Conservation (phyloP, 2,113 vertebrate species). For the Protomyctophum bolini region DNA sequence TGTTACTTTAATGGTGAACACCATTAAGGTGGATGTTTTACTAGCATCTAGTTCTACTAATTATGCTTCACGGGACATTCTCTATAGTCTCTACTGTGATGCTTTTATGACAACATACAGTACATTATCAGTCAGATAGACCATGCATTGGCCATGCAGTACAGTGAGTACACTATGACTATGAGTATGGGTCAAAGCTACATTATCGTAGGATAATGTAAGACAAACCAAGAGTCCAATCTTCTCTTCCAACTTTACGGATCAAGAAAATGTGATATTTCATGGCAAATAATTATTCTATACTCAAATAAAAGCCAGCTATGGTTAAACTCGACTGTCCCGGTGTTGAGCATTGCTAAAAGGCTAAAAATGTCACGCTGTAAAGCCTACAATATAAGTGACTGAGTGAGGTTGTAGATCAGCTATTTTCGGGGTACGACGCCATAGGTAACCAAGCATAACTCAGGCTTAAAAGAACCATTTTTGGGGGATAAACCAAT, state of each 20-base stretch:
- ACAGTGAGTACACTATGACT: background rate
- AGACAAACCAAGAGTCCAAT: conserved; percentile 37
- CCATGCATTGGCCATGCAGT: conserved; percentile 6
- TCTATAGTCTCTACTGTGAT: too few species aligned
- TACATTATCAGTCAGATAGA: background rate
- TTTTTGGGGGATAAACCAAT: background rate
- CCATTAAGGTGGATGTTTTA: background rate
- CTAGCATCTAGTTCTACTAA: too few species aligned
- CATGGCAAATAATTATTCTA: conserved; percentile 1
- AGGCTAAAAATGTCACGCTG: too few species aligned
- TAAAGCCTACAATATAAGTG: too few species aligned
- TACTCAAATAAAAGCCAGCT: background rate
- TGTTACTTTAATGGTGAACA: conserved; percentile 10
- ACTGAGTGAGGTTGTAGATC: too few species aligned
- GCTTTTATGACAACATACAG: too few species aligned
- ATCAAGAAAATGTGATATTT: conserved; percentile 6
- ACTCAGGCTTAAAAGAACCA: too few species aligned
- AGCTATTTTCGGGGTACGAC: too few species aligned
- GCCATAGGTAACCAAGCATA: too few species aligned
- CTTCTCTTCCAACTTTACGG: background rate
- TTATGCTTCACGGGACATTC: too few species aligned
- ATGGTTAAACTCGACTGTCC: too few species aligned
- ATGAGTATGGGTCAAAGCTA: background rate
- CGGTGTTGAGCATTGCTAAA: too few species aligned
- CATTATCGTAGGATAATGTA: background rate